Conservation (phyloP, 2,888 invertebrate species). For the Sicus ferrugineus region DNA sequence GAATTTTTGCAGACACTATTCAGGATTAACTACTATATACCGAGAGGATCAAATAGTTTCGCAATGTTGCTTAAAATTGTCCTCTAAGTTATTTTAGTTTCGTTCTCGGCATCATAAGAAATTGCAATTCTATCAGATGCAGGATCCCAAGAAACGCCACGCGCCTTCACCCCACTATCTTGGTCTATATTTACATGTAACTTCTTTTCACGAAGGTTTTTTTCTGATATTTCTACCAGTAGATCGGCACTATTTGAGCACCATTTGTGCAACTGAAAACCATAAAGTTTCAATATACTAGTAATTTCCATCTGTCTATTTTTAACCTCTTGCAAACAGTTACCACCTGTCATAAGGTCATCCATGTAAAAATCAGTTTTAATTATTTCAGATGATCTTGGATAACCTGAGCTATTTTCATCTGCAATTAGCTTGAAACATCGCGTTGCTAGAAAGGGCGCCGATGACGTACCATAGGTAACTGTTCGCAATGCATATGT, state of each 20-base stretch:
- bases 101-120: not conserved
- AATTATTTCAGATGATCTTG: not conserved
- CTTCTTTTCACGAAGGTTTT: not conserved
- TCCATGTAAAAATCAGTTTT: not conserved
- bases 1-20: slow-evolving; percentile 3
- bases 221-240: no score
- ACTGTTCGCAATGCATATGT: not conserved
- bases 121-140: not conserved
- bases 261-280: no score
- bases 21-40: slow-evolving; percentile 11
- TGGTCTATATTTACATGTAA: not conserved
- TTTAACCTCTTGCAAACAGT: no score
- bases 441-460: not conserved
- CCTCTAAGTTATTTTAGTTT: slow-evolving; percentile 5
- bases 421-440: not conserved
- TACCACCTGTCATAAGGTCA: not conserved
- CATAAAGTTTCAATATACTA: no score
- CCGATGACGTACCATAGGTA: not conserved
- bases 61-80: not conserved
- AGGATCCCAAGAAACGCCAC: not conserved
- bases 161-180: not conserved
- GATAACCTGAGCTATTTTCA: not conserved
- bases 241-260: no score
- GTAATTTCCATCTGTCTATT: no score
- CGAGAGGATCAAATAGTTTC: slow-evolving; percentile 12